A percentile compares a stretch with the other conserved stretches of the same genome.
Conservation (phyloP, 1,140 invertebrate genomes). For the Pseudomyrmex dendroicus region DNA sequence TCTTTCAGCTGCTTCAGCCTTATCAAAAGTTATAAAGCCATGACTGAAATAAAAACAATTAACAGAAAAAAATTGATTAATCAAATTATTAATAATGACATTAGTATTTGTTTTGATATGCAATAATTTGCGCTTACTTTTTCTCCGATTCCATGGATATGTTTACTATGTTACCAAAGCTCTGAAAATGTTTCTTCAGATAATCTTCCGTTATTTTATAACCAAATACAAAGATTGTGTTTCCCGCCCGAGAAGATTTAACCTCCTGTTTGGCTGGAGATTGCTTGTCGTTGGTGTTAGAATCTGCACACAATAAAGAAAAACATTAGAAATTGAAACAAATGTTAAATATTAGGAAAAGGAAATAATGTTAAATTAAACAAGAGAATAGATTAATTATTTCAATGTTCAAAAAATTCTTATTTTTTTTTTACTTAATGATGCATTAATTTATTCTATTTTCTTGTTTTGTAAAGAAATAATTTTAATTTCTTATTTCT, state of each 20-base stretch:
- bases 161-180: conserved; percentile 93
- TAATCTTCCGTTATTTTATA: conserved; percentile 93
- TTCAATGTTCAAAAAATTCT: no score
- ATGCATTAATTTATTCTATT: no score
- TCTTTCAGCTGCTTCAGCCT: conserved; percentile 93
- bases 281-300: conserved; percentile 83
- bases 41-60: conserved; percentile 86
- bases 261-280: conserved; percentile 84
- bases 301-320: no score
- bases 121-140: conserved; percentile 86
- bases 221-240: conserved; percentile 94
- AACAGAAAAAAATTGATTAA: conserved; percentile 56
- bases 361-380: no score
- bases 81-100: conserved; percentile 29
- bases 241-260: conserved; percentile 89
- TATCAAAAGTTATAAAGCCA: conserved; percentile 97
- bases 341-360: no score
- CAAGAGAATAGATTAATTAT: no score
- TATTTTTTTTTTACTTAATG: no score
- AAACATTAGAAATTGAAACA: no score
- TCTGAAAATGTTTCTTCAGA: conserved; percentile 91
- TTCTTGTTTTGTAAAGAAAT: no score
- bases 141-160: conserved; percentile 96
- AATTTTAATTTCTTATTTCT: no score
- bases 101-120: not conserved